These are phyloP conservation scores for Phenganax subtilis DNA, from an alignment of 92 coral and sea anemone species.

Conservation along the genomic window DNA sequence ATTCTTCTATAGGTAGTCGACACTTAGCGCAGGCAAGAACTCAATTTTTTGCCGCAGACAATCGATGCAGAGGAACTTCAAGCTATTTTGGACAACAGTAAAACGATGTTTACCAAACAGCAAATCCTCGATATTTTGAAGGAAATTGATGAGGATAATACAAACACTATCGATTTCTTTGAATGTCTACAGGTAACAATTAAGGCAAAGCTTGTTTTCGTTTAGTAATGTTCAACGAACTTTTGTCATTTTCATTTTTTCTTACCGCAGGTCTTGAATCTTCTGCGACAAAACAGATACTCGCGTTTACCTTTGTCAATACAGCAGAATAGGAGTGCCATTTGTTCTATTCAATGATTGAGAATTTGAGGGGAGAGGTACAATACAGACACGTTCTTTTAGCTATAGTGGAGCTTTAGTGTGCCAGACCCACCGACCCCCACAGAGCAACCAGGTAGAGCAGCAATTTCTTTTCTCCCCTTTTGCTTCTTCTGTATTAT, in stretches of 20 bases:
- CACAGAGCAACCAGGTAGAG: too few relatives aligned
- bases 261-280: slow-evolving; percentile 62
- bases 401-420: too few relatives aligned
- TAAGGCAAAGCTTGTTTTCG: not conserved
- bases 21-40: not conserved
- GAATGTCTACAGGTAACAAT: slow-evolving; percentile 80
- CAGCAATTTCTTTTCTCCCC: too few relatives aligned
- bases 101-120: slow-evolving; percentile 75
- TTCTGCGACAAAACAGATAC: slow-evolving; percentile 68
- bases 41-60: slow-evolving; percentile 51
- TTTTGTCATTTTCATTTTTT: not conserved
- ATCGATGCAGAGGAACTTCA: slow-evolving; percentile 84
- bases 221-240: not conserved
- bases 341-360: slow-evolving; percentile 72
- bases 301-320: slow-evolving; percentile 69
- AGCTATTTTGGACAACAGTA: slow-evolving; percentile 63
- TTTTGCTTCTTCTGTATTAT: too few relatives aligned
- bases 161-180: slow-evolving; percentile 89
- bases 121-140: slow-evolving; percentile 71
- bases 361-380: not conserved
- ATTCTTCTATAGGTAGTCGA: not conserved
- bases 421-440: too few relatives aligned
- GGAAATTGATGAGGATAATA: slow-evolving; percentile 82
- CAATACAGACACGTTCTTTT: too few relatives aligned
- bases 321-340: slow-evolving; percentile 75